phyloP scores from a whole-genome alignment of 2,113 vertebrate species.

The Chamaetylas fuelleborni region DNA sequence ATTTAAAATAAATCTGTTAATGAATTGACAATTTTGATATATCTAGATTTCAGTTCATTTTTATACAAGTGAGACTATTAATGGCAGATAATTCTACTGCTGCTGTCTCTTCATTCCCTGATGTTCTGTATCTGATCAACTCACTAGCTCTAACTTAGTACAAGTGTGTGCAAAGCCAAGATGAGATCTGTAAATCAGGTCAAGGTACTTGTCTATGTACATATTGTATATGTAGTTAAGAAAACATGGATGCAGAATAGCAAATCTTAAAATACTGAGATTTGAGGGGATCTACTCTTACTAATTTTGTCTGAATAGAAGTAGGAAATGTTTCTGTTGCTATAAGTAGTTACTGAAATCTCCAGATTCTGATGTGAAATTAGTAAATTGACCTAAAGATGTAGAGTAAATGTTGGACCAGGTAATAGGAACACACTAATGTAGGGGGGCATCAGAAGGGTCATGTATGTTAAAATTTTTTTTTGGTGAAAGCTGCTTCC shows the following conservation, averaged over 20 bases:
- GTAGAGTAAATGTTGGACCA: not conserved
- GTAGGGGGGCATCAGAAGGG: not conserved
- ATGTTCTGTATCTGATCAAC: not conserved
- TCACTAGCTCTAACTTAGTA: not conserved
- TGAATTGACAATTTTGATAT: not conserved
- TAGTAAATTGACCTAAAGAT: not conserved
- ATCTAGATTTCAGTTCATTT: not conserved
- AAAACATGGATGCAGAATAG: not conserved
- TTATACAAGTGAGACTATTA: not conserved
- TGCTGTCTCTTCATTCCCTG: not conserved
- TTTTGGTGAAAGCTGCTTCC: not conserved
- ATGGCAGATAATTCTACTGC: not conserved
- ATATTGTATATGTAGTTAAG: not conserved
- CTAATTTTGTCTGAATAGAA: not conserved
- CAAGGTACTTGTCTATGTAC: not conserved
- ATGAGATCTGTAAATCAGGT: not conserved
- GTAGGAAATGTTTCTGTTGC: not conserved
- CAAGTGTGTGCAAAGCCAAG: not conserved
- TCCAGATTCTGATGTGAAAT: not conserved
- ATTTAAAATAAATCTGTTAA: not conserved
- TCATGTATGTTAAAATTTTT: accelerated
- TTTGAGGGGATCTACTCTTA: not conserved
- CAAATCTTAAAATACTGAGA: not conserved
- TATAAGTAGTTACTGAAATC: not conserved
- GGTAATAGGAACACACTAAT: not conserved